Evolutionary conservation across 2,888 invertebrate species (phyloP).

Genomic region (Iselma pallidipennis): DNA sequence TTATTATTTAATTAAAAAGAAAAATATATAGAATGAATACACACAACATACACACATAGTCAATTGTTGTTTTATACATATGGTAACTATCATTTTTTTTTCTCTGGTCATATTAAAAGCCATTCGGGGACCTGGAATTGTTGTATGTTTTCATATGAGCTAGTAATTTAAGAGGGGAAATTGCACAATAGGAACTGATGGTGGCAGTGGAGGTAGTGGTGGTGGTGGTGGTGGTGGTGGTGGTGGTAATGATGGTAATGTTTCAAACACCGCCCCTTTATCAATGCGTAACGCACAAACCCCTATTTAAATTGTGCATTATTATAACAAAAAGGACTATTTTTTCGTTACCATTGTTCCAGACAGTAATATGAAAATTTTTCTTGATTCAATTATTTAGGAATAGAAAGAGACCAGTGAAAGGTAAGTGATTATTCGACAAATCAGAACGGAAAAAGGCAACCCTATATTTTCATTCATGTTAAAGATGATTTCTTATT

Average conservation of each 20-base stretch:
- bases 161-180: background rate
- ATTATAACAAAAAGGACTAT: background rate
- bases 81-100: background rate
- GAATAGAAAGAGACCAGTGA: background rate
- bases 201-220: background rate
- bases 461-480: too few species aligned
- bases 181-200: background rate
- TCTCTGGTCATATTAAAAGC: background rate
- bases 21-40: too few species aligned
- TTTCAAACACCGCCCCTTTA: background rate
- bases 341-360: background rate
- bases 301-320: background rate
- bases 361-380: background rate
- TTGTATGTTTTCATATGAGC: background rate
- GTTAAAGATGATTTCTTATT: too few species aligned
- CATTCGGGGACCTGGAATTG: background rate
- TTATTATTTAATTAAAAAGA: too few species aligned
- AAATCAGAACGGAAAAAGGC: too few species aligned
- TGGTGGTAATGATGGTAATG: background rate
- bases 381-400: background rate
- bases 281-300: background rate
- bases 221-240: background rate
- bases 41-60: background rate
- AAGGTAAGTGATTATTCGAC: background rate
- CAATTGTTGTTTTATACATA: background rate